Evolutionary conservation across 2,797 vertebrate genomes (phyloP).

Genomic region (Balearica regulorum): DNA sequence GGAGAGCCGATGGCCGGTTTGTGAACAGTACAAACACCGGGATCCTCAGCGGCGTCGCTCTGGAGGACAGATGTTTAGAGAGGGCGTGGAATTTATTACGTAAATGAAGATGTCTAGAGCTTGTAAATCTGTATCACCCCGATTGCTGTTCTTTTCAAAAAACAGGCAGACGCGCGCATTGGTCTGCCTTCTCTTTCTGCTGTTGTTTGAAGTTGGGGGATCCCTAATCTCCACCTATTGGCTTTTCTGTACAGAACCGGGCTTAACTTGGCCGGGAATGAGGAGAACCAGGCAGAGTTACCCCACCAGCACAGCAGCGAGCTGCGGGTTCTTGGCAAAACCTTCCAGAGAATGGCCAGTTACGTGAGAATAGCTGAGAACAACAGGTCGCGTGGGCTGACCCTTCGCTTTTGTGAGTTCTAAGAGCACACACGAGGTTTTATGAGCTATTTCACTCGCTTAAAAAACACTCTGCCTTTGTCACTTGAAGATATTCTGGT

Average conservation of each 20-base stretch:
- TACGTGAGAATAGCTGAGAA: too few species aligned
- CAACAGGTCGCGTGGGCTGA: fast-evolving
- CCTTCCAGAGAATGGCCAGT: not conserved
- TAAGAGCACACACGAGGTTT: not conserved
- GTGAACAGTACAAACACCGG: not conserved
- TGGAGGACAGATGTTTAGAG: not conserved
- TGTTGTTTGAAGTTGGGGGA: too few species aligned
- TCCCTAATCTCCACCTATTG: not conserved
- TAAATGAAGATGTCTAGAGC: not conserved
- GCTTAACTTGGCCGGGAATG: not conserved
- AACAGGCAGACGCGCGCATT: fast-evolving
- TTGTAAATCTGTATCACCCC: too few species aligned
- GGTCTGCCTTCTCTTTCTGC: not conserved
- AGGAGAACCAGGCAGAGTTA: not conserved
- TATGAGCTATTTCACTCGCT: not conserved
- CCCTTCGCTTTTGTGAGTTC: not conserved
- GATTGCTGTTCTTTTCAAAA: not conserved
- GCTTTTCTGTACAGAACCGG: not conserved
- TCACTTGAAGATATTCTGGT: not conserved
- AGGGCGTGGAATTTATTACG: not conserved
- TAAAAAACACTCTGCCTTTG: not conserved
- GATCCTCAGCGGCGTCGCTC: not conserved
- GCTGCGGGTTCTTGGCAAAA: not conserved
- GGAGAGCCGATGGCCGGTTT: fast-evolving
- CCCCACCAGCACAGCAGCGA: not conserved